These are phyloP conservation scores for Ceyx margarethae DNA, from an alignment of 2,113 vertebrate genomes.

Conservation along the genomic window DNA sequence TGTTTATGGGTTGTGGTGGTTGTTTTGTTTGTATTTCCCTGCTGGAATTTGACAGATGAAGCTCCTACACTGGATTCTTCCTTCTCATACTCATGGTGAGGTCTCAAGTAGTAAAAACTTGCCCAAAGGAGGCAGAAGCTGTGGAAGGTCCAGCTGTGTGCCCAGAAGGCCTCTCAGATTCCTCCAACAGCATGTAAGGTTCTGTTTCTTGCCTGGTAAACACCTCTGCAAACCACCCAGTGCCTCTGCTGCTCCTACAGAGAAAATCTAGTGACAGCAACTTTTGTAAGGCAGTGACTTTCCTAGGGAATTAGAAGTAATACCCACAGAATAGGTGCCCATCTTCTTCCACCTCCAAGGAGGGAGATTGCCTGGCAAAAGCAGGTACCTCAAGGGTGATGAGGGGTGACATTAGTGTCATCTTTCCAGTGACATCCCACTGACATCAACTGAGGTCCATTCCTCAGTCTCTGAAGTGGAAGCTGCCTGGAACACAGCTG, in stretches of 20 bases:
- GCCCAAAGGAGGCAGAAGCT: not conserved
- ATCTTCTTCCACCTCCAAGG: not conserved
- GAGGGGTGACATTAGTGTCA: not conserved
- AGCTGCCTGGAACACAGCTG: not conserved
- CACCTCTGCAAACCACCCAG: not conserved
- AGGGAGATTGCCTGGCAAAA: not conserved
- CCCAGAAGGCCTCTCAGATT: not conserved
- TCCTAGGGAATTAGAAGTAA: not conserved
- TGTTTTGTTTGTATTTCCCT: not conserved
- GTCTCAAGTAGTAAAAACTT: not conserved
- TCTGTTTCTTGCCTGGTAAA: not conserved
- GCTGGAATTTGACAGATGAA: not conserved
- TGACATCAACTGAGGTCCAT: not conserved
- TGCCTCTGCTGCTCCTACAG: not conserved
- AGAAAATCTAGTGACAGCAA: not conserved
- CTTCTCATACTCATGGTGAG: not conserved
- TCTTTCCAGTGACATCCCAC: not conserved
- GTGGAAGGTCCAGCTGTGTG: not conserved
- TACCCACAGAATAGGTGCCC: not conserved
- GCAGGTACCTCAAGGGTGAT: not conserved
- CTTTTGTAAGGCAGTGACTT: not conserved
- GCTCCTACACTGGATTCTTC: not conserved
- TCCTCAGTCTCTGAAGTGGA: not conserved
- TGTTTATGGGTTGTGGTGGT: not conserved
- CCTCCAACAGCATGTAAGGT: too few species aligned